A percentile compares a stretch with the other conserved stretches of the same genome.
Conservation (phyloP, 2,113 vertebrate species). For the Leiothrix lutea region DNA sequence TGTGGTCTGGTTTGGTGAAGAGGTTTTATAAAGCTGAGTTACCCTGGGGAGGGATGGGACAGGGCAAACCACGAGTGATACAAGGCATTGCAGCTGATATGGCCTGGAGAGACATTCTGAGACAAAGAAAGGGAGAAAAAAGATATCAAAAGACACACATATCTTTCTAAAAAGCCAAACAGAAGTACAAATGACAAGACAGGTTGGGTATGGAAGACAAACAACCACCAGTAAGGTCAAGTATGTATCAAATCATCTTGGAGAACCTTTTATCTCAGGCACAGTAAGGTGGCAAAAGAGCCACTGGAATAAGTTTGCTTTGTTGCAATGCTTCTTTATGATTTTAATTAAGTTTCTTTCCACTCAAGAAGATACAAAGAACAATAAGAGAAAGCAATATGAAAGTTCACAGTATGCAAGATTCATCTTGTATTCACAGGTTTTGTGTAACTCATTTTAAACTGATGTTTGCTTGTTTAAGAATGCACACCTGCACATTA, state of each 20-base stretch:
- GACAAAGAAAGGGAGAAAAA: background rate
- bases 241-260: background rate
- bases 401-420: background rate
- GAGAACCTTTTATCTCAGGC: background rate
- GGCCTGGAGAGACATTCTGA: background rate
- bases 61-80: background rate
- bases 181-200: background rate
- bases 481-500: constrained; percentile 67
- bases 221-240: background rate
- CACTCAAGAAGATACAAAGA: background rate
- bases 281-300: background rate
- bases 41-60: background rate
- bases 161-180: background rate
- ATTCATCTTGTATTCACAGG: constrained; percentile 12
- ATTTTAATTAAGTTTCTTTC: background rate
- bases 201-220: background rate
- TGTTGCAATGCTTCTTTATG: background rate
- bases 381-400: background rate
- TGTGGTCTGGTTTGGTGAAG: background rate
- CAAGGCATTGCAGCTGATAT: rapidly evolving
- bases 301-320: background rate
- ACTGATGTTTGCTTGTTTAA: constrained; percentile 48
- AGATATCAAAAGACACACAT: background rate
- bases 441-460: constrained; percentile 36
- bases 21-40: background rate